phyloP scores from a whole-genome alignment of 2,888 invertebrate genomes.

The Chrysina gloriosa region DNA sequence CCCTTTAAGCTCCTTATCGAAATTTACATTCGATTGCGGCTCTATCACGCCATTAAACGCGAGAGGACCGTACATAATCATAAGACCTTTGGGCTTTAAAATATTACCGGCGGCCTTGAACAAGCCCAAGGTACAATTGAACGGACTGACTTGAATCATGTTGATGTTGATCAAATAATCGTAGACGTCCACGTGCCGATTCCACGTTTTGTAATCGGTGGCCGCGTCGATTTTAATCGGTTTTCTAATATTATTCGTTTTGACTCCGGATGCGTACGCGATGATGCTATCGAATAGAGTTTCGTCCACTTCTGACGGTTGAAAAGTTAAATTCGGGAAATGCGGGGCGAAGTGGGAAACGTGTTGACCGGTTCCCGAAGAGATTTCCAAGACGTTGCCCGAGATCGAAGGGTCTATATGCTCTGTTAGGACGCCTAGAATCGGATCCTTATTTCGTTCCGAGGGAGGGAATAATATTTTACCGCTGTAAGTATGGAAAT shows the following conservation, averaged over 20 bases:
- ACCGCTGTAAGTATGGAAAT: too few species aligned
- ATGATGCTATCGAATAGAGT: slow-evolving; percentile 72
- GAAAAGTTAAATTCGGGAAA: slow-evolving; percentile 80
- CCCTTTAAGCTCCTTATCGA: slow-evolving; percentile 74
- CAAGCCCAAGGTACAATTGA: slow-evolving; percentile 78
- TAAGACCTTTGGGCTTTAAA: slow-evolving; percentile 75
- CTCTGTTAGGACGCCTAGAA: slow-evolving; percentile 76
- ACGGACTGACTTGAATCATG: slow-evolving; percentile 89
- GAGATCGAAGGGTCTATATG: slow-evolving; percentile 67
- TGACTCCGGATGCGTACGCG: slow-evolving; percentile 69
- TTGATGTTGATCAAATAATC: slow-evolving; percentile 87
- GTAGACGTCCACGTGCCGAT: slow-evolving; percentile 58
- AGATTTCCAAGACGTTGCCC: slow-evolving; percentile 75
- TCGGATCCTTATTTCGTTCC: slow-evolving; percentile 80
- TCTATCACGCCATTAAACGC: slow-evolving; percentile 80
- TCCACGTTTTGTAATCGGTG: slow-evolving; percentile 63
- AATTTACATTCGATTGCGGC: slow-evolving; percentile 86
- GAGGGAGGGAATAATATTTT: slow-evolving; percentile 77
- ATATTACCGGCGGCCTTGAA: slow-evolving; percentile 78
- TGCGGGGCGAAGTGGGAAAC: slow-evolving; percentile 79
- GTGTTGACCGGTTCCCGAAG: slow-evolving; percentile 89
- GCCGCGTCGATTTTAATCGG: slow-evolving; percentile 78
- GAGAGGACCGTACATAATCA: slow-evolving; percentile 90
- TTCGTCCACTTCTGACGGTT: slow-evolving; percentile 82
- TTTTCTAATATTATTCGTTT: slow-evolving; percentile 73